These are phyloP conservation scores for Potamarius usumacintae DNA, from an alignment of 2,113 vertebrate species.

Conservation along the genomic window DNA sequence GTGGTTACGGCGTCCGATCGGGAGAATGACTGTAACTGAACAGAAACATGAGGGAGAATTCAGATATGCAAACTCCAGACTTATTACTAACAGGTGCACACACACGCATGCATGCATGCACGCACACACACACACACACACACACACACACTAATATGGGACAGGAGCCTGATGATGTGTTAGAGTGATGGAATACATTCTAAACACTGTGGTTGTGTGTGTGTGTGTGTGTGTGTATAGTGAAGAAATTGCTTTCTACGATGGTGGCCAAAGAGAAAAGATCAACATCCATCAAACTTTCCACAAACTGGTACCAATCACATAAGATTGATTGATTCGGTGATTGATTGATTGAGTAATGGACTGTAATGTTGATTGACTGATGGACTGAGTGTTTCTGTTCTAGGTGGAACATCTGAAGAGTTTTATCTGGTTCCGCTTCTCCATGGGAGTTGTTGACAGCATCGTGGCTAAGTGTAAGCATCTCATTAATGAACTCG, in stretches of 20 bases:
- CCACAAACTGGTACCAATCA: slow-evolving; percentile 82
- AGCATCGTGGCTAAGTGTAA: slow-evolving; percentile 96
- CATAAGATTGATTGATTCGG: not conserved
- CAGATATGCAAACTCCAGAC: slow-evolving; percentile 91
- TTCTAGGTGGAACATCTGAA: slow-evolving; percentile 90
- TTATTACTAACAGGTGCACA: slow-evolving; percentile 92
- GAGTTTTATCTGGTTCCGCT: slow-evolving; percentile 93
- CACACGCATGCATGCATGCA: not conserved
- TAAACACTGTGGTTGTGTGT: not conserved
- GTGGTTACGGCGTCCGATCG: slow-evolving; percentile 87
- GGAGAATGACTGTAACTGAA: slow-evolving; percentile 91
- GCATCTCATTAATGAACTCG: slow-evolving; percentile 49
- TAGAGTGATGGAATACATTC: not conserved
- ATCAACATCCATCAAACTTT: slow-evolving; percentile 88
- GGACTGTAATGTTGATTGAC: not conserved
- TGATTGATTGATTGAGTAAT: not conserved
- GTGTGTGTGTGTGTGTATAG: slow-evolving; percentile 63
- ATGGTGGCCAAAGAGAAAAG: slow-evolving; percentile 91
- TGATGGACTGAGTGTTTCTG: not conserved
- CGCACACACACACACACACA: not conserved
- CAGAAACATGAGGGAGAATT: slow-evolving; percentile 98
- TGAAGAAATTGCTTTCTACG: slow-evolving; percentile 98
- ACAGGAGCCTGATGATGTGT: not conserved
- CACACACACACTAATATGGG: not conserved
- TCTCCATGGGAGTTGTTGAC: slow-evolving; percentile 96